These are phyloP conservation scores for Bombylius major DNA, from an alignment of 2,888 invertebrate species.

Conservation along the genomic window DNA sequence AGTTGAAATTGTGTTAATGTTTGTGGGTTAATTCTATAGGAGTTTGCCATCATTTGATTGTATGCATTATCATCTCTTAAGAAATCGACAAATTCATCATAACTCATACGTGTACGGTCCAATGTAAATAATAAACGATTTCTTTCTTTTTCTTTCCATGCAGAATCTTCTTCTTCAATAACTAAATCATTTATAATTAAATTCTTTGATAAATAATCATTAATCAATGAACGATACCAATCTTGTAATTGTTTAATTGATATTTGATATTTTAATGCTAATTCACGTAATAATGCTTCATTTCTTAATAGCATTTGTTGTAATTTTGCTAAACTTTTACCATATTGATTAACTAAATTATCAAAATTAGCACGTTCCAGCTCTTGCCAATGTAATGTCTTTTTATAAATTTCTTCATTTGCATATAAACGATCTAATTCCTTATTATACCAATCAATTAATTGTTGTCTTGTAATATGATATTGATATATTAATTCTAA, in stretches of 20 bases:
- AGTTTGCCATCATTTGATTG: conserved; percentile 22
- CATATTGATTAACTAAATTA: conserved; percentile 26
- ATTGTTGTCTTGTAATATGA: conserved; percentile 22
- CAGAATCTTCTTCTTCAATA: conserved; percentile 2
- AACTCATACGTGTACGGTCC: conserved; percentile 23
- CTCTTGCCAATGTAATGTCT: background rate
- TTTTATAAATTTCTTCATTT: background rate
- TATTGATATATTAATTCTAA: conserved; percentile 22
- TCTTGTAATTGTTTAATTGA: conserved; percentile 30
- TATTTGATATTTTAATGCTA: conserved; percentile 17
- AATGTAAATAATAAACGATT: conserved; percentile 26
- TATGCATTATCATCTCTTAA: conserved; percentile 22
- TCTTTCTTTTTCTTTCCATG: conserved; percentile 26
- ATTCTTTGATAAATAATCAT: background rate
- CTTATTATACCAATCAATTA: conserved; percentile 25
- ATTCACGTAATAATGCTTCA: background rate
- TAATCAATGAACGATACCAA: conserved; percentile 21
- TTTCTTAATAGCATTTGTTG: background rate
- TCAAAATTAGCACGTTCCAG: conserved; percentile 27
- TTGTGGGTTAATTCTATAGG: conserved; percentile 21
- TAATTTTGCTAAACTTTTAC: background rate
- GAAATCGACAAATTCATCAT: conserved; percentile 24
- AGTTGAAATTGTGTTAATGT: conserved; percentile 25
- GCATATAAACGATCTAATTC: conserved; percentile 22
- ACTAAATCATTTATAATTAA: background rate